Base-by-base conservation (phyloP, 2,113 vertebrate genomes). In the Sinocyclocheilus anshuiensis region DNA sequence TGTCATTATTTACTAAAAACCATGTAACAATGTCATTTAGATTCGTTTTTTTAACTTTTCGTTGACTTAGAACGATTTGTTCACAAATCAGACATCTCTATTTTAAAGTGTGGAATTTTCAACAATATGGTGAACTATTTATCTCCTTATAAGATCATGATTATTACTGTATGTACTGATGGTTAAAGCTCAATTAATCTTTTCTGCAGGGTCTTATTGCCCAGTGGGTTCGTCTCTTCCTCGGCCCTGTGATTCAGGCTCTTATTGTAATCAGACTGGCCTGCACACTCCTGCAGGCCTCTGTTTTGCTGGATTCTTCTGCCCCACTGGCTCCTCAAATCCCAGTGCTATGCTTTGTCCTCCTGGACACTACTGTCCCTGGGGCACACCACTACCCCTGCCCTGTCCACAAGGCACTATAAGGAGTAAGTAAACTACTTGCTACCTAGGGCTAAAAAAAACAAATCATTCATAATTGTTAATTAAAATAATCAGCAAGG, bases 301-400 rank as follows among this genome's bases (percentile, higher is more conserved):
- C 39, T 95, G 94, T 83, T 59, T 77, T 81, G 87, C 92, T 84
- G 97, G 95, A 8, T 91, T 93, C 92, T 94, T 94, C 89, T 98
- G 97, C 71, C 93, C 96, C 0, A 20, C 5, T 83, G 95, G 95
- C n/a, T 95, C 96, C 80, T 85, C 88, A 84, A 83, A 90, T 82
- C 89, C 93, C 13, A 77, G 91, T 59, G 16, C 87, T n/a, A 61
- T 84, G 0, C 86, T 42, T 11, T 96, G 95, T 87, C 91, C 88
- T 39, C 71, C 48, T 59, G 96, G 97, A 88, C 93, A 97, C 90
- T 98, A 95, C 87, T 99, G 97, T 90, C 96, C 96, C 86, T 81
- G 61, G 85, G 95, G 93, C 55, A 96, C 94, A 24, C 87, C 88
- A 45, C 65, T 91, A 71, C 94, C 93, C 63, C 83, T 93, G 50